Base-by-base conservation (phyloP, 2,797 vertebrate species). In the Phataginus tricuspis region DNA sequence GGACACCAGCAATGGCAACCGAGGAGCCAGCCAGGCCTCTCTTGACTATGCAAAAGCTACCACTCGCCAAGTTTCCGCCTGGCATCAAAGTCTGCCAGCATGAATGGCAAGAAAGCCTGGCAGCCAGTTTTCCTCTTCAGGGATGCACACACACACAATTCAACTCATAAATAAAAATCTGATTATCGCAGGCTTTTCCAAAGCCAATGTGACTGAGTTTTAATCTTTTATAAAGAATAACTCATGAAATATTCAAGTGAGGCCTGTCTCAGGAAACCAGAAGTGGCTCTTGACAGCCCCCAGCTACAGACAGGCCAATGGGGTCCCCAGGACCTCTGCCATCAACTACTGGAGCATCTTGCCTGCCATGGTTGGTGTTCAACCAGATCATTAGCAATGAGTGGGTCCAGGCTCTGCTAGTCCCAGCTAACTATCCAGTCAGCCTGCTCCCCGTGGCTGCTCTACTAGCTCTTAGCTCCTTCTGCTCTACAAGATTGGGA, bases 151-250 rank as follows among this genome's bases (percentile, higher is more conserved):
- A 63, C 55, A 74, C 68, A 87, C 29, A 27, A 4, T 77, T 68
- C 59, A 74, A 68, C 93, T 96, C 96, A 97, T 97, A 97, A 97
- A 98, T 97, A 97, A 95, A 97, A 97, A 97, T 90, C 94, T 96
- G 96, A 98, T 97, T 96, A 98, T 90, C 69, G 19, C 77, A 93
- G 85, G 84, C 72, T 95, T 94, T 97, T 90, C 92, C 86, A 92
- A 96, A 95, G 84, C 93, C 77, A 97, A 88, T 79, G 77, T 92
- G 80, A 96, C 95, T 86, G 57, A 91, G 80, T 97, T 97, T 97
- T 96, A 97, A 98, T 98, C 85, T 97, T 97, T 97, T 53, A 97
- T 96, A 97, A 97, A 96, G 96, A 97, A 97, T 97, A 96, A 95
- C 72, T 88, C 95, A 97, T 97, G 75, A 95, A 97, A 97, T 96